Percentiles rank a stretch among this genome's conserved stretches.
Evolutionary conservation across 2,888 invertebrate species (phyloP).

Genomic region (Dasysyrphus tricinctus): DNA sequence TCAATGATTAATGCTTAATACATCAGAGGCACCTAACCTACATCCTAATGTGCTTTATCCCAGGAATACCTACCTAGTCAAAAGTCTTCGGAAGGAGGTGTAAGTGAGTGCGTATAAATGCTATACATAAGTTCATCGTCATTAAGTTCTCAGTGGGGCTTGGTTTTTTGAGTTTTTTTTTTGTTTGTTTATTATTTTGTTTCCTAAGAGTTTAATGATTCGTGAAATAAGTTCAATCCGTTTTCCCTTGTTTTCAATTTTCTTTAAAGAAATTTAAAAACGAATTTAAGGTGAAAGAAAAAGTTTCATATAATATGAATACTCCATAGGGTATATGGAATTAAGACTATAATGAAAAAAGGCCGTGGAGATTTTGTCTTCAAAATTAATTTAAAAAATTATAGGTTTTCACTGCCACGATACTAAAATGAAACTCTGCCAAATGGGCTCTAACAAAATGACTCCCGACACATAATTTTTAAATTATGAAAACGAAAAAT

Average conservation of each 20-base stretch:
- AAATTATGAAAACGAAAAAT: no score
- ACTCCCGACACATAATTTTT: no score
- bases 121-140: conserved; percentile 11
- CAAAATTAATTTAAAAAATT: no score
- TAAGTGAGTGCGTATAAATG: conserved; percentile 3
- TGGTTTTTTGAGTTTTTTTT: neutral
- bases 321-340: no score
- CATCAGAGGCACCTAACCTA: conserved; percentile 10
- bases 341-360: no score
- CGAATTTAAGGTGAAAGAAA: neutral
- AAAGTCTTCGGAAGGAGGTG: neutral
- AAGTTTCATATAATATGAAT: neutral
- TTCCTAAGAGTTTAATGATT: conserved; percentile 8
- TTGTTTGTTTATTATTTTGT: no score
- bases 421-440: no score
- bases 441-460: no score
- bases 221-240: conserved; percentile 15
- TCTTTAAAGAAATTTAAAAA: neutral
- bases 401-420: no score
- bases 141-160: neutral
- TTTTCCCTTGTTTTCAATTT: conserved; percentile 2
- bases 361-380: no score
- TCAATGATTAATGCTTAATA: conserved; percentile 68
- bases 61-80: neutral
- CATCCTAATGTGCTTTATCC: neutral